Evolutionary conservation across 2,797 vertebrate species (phyloP).

Genomic region (Cryptoprocta ferox): DNA sequence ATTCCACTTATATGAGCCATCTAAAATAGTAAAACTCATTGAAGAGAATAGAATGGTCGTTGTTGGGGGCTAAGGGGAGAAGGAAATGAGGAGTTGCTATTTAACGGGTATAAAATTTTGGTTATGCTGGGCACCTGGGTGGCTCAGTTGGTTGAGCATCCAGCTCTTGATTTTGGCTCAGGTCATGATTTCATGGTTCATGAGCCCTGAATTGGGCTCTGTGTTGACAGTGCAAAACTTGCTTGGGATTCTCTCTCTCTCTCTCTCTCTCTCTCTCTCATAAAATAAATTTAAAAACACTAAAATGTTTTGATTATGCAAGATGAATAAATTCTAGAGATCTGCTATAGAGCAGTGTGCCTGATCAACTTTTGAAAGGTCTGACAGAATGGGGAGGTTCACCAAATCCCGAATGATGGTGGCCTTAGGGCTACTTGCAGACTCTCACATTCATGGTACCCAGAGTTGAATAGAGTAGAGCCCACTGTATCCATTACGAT

Average conservation of each 20-base stretch:
- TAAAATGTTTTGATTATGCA: background rate
- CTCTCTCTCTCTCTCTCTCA: too few relatives aligned
- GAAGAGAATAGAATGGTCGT: background rate
- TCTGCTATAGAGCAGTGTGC: background rate
- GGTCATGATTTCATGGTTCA: too few relatives aligned
- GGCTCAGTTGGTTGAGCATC: too few relatives aligned
- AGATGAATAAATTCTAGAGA: background rate
- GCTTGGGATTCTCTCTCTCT: too few relatives aligned
- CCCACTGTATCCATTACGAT: too few relatives aligned
- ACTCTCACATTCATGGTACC: too few relatives aligned
- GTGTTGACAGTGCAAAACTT: too few relatives aligned
- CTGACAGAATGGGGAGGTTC: background rate
- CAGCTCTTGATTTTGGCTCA: too few relatives aligned
- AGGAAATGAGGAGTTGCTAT: background rate
- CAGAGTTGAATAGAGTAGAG: background rate
- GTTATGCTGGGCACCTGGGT: too few relatives aligned
- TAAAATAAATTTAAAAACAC: too few relatives aligned
- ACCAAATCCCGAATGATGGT: background rate
- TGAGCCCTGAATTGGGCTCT: too few relatives aligned
- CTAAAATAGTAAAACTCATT: background rate
- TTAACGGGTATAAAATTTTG: background rate
- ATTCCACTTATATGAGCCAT: too few relatives aligned
- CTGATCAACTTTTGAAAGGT: background rate
- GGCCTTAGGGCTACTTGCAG: background rate
- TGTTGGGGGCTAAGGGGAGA: background rate